Evolutionary conservation across 2,797 vertebrate genomes (phyloP), one percentile per base, ranked within the genome.

Genomic region (Parauchenoglanis ngamensis): DNA sequence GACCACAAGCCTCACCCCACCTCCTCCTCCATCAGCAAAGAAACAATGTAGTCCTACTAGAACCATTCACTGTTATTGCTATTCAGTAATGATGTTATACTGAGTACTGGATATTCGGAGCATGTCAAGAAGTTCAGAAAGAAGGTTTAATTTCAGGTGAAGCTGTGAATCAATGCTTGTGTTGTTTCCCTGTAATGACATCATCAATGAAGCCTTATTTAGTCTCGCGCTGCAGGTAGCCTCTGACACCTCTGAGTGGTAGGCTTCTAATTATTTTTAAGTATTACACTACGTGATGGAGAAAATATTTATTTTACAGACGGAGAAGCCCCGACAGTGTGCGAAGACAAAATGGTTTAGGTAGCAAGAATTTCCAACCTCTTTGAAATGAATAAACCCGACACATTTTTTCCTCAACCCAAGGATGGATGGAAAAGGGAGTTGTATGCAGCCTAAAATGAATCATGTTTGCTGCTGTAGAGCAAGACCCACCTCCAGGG

Each of bases 1-100:
- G 91, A 95, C 94, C 94, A 90, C 94, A 94, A 95, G 91, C 93
- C 93, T 94, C 93, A 92, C 91, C 93, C 93, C 94, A 95, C 94
- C 94, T 93, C 93, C 93, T 94, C 95, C 93, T 93, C 94, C 93
- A 82, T 82, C 93, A 93, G 92, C 63, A 70, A 91, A 83, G 93
- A 94, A 93, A 93, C 94, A 94, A 91, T 92, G 93, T 93, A 94
- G 13, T 11, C 46, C 23, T n/a, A 23, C 65, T 7, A 11, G 44
- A 65, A 72, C 63, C 21, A 35, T 54, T 83, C 46, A 21, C 25
- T 70, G 7, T 57, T 72, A 15, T 68, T 54, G 31, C 3, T 35
- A 70, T 57, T 57, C 67, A 17, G 17, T 68, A 4, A 13, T 3
- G 44, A 65, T 19, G 15, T 65, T 49, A 5, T 65, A 12, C 59